These are phyloP conservation scores for Callinectes sapidus DNA, from an alignment of 2,888 invertebrate species.

Conservation along the genomic window DNA sequence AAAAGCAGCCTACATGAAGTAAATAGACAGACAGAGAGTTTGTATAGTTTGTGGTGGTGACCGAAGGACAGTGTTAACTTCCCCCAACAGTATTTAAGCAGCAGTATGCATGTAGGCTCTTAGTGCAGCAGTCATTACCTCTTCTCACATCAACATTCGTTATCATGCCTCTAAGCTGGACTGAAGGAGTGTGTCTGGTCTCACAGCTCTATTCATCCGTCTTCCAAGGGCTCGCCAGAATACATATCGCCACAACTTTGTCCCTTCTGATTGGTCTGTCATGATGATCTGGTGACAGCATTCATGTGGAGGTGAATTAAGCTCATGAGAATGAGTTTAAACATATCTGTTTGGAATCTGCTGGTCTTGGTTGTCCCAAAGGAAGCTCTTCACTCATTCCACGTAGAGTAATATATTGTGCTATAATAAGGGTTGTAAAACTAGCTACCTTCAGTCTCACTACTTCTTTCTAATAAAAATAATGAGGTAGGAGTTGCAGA, in stretches of 20 bases:
- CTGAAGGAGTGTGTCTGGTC: slow-evolving; percentile 30
- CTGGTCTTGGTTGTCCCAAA: slow-evolving; percentile 52
- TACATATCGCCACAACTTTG: slow-evolving; percentile 61
- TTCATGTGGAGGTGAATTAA: slow-evolving; percentile 48
- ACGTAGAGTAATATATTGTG: slow-evolving; percentile 67
- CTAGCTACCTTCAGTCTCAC: slow-evolving; percentile 37
- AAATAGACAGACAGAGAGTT: neutral
- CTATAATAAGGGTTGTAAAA: slow-evolving; percentile 44
- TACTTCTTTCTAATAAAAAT: slow-evolving; percentile 11
- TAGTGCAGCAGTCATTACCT: slow-evolving; percentile 56
- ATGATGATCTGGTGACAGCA: slow-evolving; percentile 42
- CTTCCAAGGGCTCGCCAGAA: slow-evolving; percentile 63
- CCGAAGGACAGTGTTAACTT: slow-evolving; percentile 28
- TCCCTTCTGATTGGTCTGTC: slow-evolving; percentile 31
- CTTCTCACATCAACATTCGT: neutral
- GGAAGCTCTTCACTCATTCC: slow-evolving; percentile 62
- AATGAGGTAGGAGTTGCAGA: neutral
- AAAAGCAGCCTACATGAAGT: neutral
- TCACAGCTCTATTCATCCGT: slow-evolving; percentile 54
- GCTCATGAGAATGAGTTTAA: slow-evolving; percentile 67
- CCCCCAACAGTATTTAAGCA: slow-evolving; percentile 53
- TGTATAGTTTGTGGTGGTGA: slow-evolving; percentile 40
- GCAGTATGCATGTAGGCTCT: slow-evolving; percentile 56
- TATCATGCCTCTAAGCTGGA: slow-evolving; percentile 33
- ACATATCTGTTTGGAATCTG: slow-evolving; percentile 56